phyloP scores from a whole-genome alignment of 2,888 invertebrate species.

The Diabrotica balteata region DNA sequence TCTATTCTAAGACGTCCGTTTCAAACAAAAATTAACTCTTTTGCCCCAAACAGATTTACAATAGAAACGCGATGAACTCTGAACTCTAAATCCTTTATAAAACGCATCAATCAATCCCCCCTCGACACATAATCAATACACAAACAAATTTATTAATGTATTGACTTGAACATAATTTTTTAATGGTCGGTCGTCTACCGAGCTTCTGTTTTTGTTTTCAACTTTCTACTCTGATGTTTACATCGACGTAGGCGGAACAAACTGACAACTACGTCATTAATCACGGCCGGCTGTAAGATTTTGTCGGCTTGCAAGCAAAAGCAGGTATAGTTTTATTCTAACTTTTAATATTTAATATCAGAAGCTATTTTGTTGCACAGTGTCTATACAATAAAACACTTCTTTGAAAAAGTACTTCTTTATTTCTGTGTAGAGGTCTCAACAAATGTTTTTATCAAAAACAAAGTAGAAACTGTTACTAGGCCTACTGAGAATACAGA shows the following conservation, averaged over 20 bases:
- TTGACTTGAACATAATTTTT: conserved; percentile 30
- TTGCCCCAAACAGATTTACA: conserved; percentile 14
- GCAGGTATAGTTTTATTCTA: no score
- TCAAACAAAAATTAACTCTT: conserved; percentile 11
- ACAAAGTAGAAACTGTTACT: no score
- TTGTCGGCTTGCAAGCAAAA: neutral
- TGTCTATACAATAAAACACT: no score
- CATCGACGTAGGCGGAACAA: conserved; percentile 20
- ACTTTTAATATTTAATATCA: no score
- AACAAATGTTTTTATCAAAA: no score
- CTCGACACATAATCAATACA: conserved; percentile 29
- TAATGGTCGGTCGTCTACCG: conserved; percentile 14
- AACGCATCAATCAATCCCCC: conserved; percentile 29
- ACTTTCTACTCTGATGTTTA: conserved; percentile 21
- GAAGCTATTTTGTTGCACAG: no score
- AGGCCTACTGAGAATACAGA: no score
- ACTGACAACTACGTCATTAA: conserved; percentile 20
- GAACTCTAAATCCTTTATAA: conserved; percentile 25
- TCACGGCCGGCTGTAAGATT: conserved; percentile 1
- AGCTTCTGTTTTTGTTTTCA: conserved; percentile 22
- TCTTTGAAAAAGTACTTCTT: no score
- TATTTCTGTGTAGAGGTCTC: no score
- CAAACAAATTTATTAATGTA: conserved; percentile 31
- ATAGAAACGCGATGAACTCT: conserved; percentile 4
- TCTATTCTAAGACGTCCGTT: no score